These are phyloP conservation scores for Heliconius charithonia DNA, from an alignment of 2,888 invertebrate genomes.

Conservation along the genomic window DNA sequence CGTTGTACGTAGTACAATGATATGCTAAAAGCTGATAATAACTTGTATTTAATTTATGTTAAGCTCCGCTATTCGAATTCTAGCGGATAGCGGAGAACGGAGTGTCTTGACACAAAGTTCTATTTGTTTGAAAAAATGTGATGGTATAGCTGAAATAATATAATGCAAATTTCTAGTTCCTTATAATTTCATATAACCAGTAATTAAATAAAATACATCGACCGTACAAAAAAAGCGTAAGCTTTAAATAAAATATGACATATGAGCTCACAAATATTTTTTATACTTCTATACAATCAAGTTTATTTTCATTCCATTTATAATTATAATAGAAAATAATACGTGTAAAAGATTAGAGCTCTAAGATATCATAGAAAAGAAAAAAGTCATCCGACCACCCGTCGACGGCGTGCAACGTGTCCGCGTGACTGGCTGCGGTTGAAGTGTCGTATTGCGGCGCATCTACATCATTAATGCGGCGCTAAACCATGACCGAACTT, in stretches of 20 bases:
- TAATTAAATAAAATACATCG: no score
- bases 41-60: not conserved
- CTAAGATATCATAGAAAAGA: slow-evolving; percentile 30
- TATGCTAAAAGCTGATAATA: not conserved
- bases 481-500: slow-evolving; percentile 29
- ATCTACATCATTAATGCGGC: slow-evolving; percentile 42
- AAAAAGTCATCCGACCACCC: slow-evolving; percentile 37
- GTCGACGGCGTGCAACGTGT: slow-evolving; percentile 32
- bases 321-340: slow-evolving; percentile 28
- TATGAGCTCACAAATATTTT: not conserved
- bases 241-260: no score
- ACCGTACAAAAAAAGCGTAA: no score
- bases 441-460: slow-evolving; percentile 39
- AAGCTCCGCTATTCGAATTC: not conserved
- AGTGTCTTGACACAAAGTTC: not conserved
- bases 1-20: not conserved
- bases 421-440: slow-evolving; percentile 47
- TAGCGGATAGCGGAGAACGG: not conserved
- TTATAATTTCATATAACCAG: no score
- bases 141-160: no score
- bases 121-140: not conserved
- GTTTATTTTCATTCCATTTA: slow-evolving; percentile 3
- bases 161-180: no score
- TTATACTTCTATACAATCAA: not conserved
- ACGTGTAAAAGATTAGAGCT: slow-evolving; percentile 30